These are phyloP conservation scores for Zapornia atra DNA, from an alignment of 2,113 vertebrate genomes.

Conservation along the genomic window DNA sequence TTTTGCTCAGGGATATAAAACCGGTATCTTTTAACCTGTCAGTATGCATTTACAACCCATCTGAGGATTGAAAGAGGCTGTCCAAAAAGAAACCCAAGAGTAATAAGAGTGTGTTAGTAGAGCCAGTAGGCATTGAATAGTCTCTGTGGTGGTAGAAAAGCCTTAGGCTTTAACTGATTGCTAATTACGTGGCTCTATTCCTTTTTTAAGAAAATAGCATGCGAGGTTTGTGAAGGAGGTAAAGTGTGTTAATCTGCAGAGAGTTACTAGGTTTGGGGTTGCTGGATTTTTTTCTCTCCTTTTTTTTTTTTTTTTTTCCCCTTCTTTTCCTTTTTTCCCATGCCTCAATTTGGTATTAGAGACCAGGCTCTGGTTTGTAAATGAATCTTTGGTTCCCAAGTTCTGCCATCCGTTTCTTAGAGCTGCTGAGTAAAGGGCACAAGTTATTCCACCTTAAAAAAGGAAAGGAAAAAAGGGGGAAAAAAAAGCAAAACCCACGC, in stretches of 20 bases:
- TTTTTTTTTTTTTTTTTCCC: fast-evolving
- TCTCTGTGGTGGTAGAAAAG: conserved; percentile 53
- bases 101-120: conserved; percentile 18
- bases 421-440: conserved; percentile 3
- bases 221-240: conserved; percentile 44
- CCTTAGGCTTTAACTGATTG: conserved; percentile 64
- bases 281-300: not conserved
- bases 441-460: conserved; percentile 65
- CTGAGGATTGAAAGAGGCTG: conserved; percentile 61
- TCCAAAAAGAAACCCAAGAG: conserved; percentile 56
- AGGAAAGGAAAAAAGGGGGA: not conserved
- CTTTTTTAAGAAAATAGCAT: conserved; percentile 50
- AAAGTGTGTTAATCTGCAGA: conserved; percentile 41
- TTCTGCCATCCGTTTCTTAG: conserved; percentile 36
- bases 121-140: conserved; percentile 50
- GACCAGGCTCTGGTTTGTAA: not conserved
- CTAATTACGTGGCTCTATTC: conserved; percentile 61
- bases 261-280: not conserved
- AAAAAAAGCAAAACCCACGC: not conserved
- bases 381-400: not conserved
- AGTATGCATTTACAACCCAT: conserved; percentile 18
- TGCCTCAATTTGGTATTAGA: not conserved
- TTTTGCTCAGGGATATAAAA: conserved; percentile 1
- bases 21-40: conserved; percentile 60
- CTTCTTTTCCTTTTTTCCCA: not conserved